Evolutionary conservation across 2,797 vertebrate species (phyloP).

Genomic region (Darevskia nairensis): DNA sequence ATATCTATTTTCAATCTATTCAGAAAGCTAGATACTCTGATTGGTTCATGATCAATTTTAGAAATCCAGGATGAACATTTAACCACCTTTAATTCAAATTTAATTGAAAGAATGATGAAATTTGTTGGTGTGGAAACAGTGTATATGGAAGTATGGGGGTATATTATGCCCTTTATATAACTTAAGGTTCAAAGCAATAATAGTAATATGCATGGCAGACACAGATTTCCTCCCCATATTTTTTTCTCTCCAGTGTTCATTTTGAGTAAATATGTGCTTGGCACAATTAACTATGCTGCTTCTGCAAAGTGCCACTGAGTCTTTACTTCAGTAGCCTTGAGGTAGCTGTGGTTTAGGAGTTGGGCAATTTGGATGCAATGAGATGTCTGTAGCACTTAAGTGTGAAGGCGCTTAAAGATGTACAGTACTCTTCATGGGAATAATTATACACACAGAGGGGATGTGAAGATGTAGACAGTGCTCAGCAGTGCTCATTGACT

Average conservation of each 20-base stretch:
- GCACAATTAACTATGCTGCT: slow-evolving; percentile 43
- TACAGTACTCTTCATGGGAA: slow-evolving; percentile 22
- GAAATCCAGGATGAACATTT: slow-evolving; percentile 32
- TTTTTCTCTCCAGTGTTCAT: slow-evolving; percentile 31
- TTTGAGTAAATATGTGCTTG: slow-evolving; percentile 48
- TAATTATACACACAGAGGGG: slow-evolving; percentile 28
- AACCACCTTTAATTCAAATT: slow-evolving; percentile 24
- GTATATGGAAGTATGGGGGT: fast-evolving
- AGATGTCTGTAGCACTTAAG: slow-evolving; percentile 54
- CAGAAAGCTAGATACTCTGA: background rate
- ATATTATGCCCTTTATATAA: slow-evolving; percentile 27
- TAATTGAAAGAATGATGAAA: background rate
- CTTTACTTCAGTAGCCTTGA: slow-evolving; percentile 49
- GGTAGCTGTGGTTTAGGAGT: slow-evolving; percentile 51
- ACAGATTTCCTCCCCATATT: background rate
- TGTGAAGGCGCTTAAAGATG: slow-evolving; percentile 48
- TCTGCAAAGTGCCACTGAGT: slow-evolving; percentile 55
- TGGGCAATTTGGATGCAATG: slow-evolving; percentile 46
- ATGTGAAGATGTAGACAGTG: slow-evolving; percentile 44
- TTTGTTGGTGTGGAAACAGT: slow-evolving; percentile 15
- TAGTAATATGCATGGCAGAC: slow-evolving; percentile 16
- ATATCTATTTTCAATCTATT: background rate
- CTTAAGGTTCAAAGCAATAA: background rate
- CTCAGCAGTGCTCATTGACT: slow-evolving; percentile 60
- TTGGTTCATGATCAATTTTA: background rate